These are phyloP conservation scores for Sciaenops ocellatus DNA, from an alignment of 2,797 vertebrate species.

Conservation along the genomic window DNA sequence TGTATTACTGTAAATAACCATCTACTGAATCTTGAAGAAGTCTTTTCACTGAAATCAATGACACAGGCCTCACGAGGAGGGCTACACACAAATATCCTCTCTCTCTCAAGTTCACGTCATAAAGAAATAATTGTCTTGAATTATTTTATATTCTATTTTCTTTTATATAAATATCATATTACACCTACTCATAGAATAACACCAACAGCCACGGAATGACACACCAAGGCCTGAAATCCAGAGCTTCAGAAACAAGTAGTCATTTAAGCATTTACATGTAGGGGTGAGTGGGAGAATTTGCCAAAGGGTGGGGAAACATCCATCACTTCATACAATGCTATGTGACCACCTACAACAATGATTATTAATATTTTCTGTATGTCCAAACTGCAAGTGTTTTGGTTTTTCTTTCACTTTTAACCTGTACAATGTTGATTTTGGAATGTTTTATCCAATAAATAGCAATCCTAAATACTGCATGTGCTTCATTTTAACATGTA, in stretches of 20 bases:
- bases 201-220: constrained; percentile 77
- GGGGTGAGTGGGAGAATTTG: constrained; percentile 66
- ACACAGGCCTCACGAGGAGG: constrained; percentile 21
- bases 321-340: constrained; percentile 73
- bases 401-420: constrained; percentile 60
- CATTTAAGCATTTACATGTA: constrained; percentile 72
- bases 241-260: constrained; percentile 66
- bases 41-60: constrained; percentile 48
- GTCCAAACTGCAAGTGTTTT: constrained; percentile 58
- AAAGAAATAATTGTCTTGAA: constrained; percentile 60
- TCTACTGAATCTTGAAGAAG: constrained; percentile 59
- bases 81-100: constrained; percentile 34
- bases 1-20: constrained; percentile 70
- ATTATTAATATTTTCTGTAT: constrained; percentile 62
- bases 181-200: constrained; percentile 80
- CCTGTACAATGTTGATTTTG: constrained; percentile 65
- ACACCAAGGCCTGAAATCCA: constrained; percentile 70
- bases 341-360: constrained; percentile 76
- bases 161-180: constrained; percentile 69
- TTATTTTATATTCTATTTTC: constrained; percentile 66
- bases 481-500: constrained; percentile 66
- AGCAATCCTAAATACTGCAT: constrained; percentile 55
- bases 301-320: constrained; percentile 65
- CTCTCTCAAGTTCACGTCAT: constrained; percentile 46
- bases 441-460: constrained; percentile 77